Base-by-base conservation (phyloP, 2,888 invertebrate genomes). In the Candidula unifasciata region DNA sequence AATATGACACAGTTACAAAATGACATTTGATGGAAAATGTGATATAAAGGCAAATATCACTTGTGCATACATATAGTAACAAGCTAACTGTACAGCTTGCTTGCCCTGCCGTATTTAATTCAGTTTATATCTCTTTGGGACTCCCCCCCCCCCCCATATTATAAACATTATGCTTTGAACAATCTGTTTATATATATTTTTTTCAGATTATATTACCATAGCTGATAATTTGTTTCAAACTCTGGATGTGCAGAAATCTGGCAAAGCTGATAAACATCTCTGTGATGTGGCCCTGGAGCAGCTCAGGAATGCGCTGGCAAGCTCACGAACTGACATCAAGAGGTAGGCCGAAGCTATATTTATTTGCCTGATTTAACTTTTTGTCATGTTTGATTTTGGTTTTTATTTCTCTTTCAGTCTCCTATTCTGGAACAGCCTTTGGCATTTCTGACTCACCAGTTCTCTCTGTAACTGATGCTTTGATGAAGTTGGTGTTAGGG, bases 211-310 rank as follows among this genome's bases (percentile, higher is more conserved):
- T 87, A 88, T 90, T 8, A 87, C 88, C 35, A 87, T 91, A 37
- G 87, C 91, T 16, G 89, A 88, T 66, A 85, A 87, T 33, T 74
- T 92, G 27, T 92, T 90, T 84, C 83, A 88, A 16, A 89, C 90
- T 0, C 85, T 92, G 52, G 92, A 92, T 86, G 71, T 90, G 5
- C 89, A 90, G 74, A 88, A 88, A 33, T 88, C 86, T 18, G 91
- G 91, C 0, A 91, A 91, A 86, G 91, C 89, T 3, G 91, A 91
- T 86, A 91, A 91, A 83, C 85, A 87, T 18, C 78, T 92, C 52
- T 91, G 91, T 89, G 91, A 92, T 66, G 88, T 90, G 0, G 90
- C 91, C 0, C 86, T 91, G 60, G 90, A 91, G 30, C 92, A 92
- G 84, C 86, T 92, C 27, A 87, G 89, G 64, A 85, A 89, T 18